Base-by-base conservation (phyloP, 2,113 vertebrate species). In the Hirundichthys speculiger region DNA sequence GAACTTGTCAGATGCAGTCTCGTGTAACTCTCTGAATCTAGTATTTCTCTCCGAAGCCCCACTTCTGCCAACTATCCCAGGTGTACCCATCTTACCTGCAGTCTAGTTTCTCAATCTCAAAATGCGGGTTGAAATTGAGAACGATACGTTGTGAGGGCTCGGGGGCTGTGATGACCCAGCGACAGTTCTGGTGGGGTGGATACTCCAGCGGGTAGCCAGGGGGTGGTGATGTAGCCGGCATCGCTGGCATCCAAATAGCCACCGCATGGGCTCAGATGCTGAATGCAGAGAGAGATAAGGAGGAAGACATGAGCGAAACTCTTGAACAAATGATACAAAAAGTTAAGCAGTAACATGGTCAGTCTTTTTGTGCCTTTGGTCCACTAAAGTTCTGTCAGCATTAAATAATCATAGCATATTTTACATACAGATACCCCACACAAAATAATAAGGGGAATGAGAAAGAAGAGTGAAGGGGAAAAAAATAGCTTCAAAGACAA, bases 111-210 rank as follows among this genome's bases (percentile, higher is more conserved):
- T 99, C 98, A 0, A 99, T 96, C 92, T 99, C 98, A 11, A 99
- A 99, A 88, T 99, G 98, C 3, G 98, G 98, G 91, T 99, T 99
- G 91, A 99, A 99, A 93, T 98, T 99, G 79, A 99, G 95, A 74
- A 97, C 94, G 45, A 99, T 98, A 91, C 97, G 96, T 86, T 99
- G 97, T 10, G 94, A 95, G 55, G 94, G 81, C 83, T 98, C 97
- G 0, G 98, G 97, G 4, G 97, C 90, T 0, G 94, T 96, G 89
- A 99, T 95, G 83, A 98, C 80, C 98, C 98, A 99, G 73, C 95
- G 95, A 0, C 98, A 99, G 92, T 94, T 96, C 94, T 96, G 97
- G 86, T 98, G 95, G 56, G 98, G 95, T 0, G 96, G 96, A 75
- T 99, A 99, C 88, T 99, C 97, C 67, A 96, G 94, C 4, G 98